Evolutionary conservation across 92 coral and sea anemone species (phyloP), one percentile per base, ranked within the genome.

Genomic region (Heteractis magnifica): DNA sequence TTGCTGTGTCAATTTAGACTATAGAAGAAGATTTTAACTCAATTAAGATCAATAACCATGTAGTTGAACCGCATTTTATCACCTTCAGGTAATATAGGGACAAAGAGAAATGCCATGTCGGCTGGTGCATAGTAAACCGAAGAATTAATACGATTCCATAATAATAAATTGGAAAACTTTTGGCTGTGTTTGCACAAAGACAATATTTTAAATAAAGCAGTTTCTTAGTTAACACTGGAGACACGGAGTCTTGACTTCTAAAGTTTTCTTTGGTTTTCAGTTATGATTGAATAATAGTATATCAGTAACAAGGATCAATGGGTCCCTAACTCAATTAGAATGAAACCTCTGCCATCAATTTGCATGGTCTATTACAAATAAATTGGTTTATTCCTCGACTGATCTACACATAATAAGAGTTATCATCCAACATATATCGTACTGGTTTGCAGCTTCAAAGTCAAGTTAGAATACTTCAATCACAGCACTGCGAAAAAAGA

Each of bases 161-260:
- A 13, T 23, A 26, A 68, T 68, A 21, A 68, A 68, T 4, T 23
- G 49, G 21, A 20, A 62, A 12, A 13, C 48, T 68, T 10, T 26
- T 68, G 10, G 23, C 48, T 10, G 14, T 23, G 73, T 68, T 68
- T 23, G 49, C 14, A 68, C 73, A 21, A 68, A 68, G 49, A 9
- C 73, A 68, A 12, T 20, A 18, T 12, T 68, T 68, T 48, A 10
- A 68, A 68, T 68, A 68, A 68, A 68, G 6, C 49, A 68, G 73
- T 21, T 68, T 68, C 73, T 2, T 11, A 20, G 73, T 23, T 23
- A 26, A n/a, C 10, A 68, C 73, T 68, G 83, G 83, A 80, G 83
- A 80, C 83, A 65, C 83, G 83, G 83, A 51, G 83, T 80, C 83
- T 44, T 80, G 76, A 51, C 72, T 78, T 59, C 78, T 4, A 73